Conservation (phyloP, 1,140 invertebrate genomes). For the Aphaenogaster rudis region DNA sequence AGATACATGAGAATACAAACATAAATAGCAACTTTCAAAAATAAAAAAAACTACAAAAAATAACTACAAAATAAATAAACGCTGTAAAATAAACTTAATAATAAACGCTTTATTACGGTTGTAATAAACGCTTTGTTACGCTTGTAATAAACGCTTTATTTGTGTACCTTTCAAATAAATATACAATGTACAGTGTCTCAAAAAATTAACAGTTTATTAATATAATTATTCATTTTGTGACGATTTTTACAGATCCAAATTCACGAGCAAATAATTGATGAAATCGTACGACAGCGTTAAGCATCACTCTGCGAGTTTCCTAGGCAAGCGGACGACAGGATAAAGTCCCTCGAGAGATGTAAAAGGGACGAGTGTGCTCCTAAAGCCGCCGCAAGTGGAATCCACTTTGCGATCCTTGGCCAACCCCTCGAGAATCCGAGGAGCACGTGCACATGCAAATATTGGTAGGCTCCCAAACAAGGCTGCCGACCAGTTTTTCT, state of each 20-base stretch:
- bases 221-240: background rate
- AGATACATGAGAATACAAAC: background rate
- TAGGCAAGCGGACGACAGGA: constrained; percentile 22
- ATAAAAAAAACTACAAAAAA: background rate
- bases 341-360: constrained; percentile 58
- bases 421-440: constrained; percentile 35
- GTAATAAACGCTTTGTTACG: no score
- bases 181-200: background rate
- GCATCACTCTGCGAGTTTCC: constrained; percentile 26
- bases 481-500: constrained; percentile 48
- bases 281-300: constrained; percentile 20
- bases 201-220: constrained; percentile 4
- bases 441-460: constrained; percentile 62
- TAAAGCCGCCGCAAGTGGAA: constrained; percentile 48
- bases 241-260: background rate
- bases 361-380: constrained; percentile 58
- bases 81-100: no score
- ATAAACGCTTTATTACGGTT: no score
- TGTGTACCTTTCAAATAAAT: background rate
- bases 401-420: constrained; percentile 58
- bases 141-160: background rate
- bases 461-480: constrained; percentile 59
- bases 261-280: constrained; percentile 29
- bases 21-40: background rate
- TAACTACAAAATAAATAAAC: no score